Evolutionary conservation across 1,140 invertebrate species (phyloP).

Genomic region (Papilio machaon): DNA sequence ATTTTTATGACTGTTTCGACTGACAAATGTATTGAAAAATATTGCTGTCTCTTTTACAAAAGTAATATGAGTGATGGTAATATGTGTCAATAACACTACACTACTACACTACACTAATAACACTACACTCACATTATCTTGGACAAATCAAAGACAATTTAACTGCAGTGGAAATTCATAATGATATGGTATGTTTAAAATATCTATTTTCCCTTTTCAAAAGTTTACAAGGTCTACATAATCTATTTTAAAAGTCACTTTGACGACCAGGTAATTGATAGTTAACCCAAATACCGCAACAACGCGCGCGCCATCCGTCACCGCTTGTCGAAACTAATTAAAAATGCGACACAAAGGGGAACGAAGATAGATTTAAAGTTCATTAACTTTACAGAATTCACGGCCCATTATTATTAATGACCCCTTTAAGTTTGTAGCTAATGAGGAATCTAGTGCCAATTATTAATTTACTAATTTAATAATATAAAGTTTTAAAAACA

Average conservation of each 20-base stretch:
- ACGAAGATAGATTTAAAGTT: conserved; percentile 22
- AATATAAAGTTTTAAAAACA: background rate
- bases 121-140: no score
- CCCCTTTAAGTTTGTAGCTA: background rate
- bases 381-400: conserved; percentile 7
- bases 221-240: background rate
- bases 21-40: no score
- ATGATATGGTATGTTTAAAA: no score
- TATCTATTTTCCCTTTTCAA: background rate
- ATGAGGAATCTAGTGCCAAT: background rate
- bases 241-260: background rate
- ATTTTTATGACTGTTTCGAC: no score
- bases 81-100: no score
- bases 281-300: conserved; percentile 6
- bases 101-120: no score
- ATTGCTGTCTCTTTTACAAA: no score
- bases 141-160: no score
- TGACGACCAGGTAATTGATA: conserved; percentile 26
- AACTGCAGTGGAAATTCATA: no score
- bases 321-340: conserved; percentile 29
- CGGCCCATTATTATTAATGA: conserved; percentile 28
- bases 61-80: no score
- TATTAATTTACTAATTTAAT: background rate
- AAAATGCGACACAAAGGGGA: background rate
- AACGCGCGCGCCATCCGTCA: conserved; percentile 19